phyloP scores from a whole-genome alignment of 2,797 vertebrate species.

The Eptatretus atami region DNA sequence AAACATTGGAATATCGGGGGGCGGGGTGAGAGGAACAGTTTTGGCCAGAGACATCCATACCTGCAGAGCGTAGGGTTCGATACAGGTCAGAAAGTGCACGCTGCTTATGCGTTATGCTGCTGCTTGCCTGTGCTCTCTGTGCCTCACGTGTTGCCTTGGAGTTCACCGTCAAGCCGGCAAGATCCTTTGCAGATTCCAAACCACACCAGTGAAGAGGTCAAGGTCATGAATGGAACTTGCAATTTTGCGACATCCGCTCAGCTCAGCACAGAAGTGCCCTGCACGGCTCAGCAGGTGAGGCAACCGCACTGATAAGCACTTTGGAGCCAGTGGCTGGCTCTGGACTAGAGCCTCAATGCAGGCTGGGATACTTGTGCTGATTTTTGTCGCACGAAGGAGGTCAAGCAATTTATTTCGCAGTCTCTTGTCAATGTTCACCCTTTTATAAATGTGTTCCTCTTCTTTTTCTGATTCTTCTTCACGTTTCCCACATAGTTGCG shows the following conservation, averaged over 20 bases:
- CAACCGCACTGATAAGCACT: slow-evolving; percentile 30
- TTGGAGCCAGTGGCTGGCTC: background rate
- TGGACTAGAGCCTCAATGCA: too few species aligned
- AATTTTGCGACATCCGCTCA: slow-evolving; percentile 25
- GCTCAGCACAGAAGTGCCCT: slow-evolving; percentile 38
- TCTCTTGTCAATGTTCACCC: too few species aligned
- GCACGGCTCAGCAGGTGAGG: slow-evolving; percentile 37
- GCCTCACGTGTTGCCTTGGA: slow-evolving; percentile 38
- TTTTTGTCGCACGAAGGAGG: too few species aligned
- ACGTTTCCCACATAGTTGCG: background rate
- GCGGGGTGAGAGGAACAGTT: too few species aligned
- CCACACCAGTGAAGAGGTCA: slow-evolving; percentile 42
- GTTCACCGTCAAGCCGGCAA: slow-evolving; percentile 38
- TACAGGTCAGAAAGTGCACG: slow-evolving; percentile 66
- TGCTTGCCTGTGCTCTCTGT: slow-evolving; percentile 59
- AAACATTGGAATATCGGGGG: too few species aligned
- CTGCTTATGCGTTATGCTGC: slow-evolving; percentile 72
- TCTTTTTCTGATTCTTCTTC: too few species aligned
- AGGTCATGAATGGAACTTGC: slow-evolving; percentile 40
- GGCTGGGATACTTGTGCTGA: too few species aligned
- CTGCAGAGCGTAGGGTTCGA: slow-evolving; percentile 47
- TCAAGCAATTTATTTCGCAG: too few species aligned
- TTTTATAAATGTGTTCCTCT: too few species aligned
- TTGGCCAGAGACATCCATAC: slow-evolving; percentile 15
- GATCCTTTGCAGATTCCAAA: slow-evolving; percentile 32